phyloP scores from a whole-genome alignment of 2,888 invertebrate species.

The Heliconius erato region DNA sequence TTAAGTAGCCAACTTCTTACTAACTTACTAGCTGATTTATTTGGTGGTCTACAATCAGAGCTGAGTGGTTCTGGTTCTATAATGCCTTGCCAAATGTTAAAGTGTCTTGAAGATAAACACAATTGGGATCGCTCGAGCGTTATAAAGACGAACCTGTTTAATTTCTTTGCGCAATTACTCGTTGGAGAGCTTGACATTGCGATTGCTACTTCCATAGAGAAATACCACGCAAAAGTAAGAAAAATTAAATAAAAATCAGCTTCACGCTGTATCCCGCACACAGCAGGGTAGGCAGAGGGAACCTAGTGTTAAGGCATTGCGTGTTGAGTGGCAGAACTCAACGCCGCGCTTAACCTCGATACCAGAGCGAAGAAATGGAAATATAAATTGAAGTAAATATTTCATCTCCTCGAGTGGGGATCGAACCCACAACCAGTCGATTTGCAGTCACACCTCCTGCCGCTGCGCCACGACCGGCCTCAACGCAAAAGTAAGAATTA shows the following conservation, averaged over 20 bases:
- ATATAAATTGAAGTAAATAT: too few species aligned
- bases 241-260: too few species aligned
- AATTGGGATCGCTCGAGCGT: constrained; percentile 73
- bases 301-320: too few species aligned
- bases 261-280: too few species aligned
- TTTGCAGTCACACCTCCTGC: too few species aligned
- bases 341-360: too few species aligned
- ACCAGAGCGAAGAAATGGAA: too few species aligned
- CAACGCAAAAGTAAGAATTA: constrained; percentile 63
- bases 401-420: too few species aligned
- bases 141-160: constrained; percentile 69
- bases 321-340: too few species aligned
- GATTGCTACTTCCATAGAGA: constrained; percentile 77
- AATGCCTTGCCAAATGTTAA: constrained; percentile 78
- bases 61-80: constrained; percentile 59
- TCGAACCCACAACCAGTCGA: too few species aligned
- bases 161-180: constrained; percentile 71
- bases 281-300: too few species aligned
- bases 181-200: constrained; percentile 77
- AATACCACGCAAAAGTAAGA: constrained; percentile 77
- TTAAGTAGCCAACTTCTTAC: constrained; percentile 70
- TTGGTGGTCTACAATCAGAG: constrained; percentile 73
- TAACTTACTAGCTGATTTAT: constrained; percentile 69
- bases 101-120: constrained; percentile 78
- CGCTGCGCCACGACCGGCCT: too few species aligned